phyloP scores from a whole-genome alignment of 1,140 invertebrate species.

The Heliconius eleuchia region DNA sequence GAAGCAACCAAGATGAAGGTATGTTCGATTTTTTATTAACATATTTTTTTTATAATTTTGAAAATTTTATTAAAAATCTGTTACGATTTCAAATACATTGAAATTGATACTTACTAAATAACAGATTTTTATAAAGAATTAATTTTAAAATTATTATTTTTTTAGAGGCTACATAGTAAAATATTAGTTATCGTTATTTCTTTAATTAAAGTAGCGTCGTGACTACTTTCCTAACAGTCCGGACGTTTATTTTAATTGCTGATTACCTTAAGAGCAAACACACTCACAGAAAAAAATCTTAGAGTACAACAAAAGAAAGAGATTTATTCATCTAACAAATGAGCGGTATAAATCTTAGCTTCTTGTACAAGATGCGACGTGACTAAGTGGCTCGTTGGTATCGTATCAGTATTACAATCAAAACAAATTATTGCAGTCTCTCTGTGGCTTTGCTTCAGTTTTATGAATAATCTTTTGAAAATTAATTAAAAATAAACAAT shows the following conservation, averaged over 20 bases:
- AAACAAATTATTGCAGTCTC: constrained; percentile 30
- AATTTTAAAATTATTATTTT: neutral
- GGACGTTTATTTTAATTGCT: neutral
- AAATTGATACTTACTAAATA: neutral
- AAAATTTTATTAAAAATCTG: neutral
- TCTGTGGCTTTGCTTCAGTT: constrained; percentile 21
- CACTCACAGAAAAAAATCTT: neutral
- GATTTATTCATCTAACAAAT: constrained; percentile 9
- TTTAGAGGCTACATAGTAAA: neutral
- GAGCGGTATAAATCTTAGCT: constrained; percentile 3
- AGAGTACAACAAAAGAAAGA: neutral
- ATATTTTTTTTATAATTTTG: constrained; percentile 18
- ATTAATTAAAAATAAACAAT: neutral
- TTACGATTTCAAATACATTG: neutral
- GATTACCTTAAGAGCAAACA: neutral
- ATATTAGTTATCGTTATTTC: neutral
- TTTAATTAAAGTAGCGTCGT: neutral
- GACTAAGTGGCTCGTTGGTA: constrained; percentile 11
- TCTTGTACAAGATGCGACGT: constrained; percentile 3
- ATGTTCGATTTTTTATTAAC: constrained; percentile 49
- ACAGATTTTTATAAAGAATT: too few species aligned
- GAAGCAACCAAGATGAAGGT: constrained; percentile 95
- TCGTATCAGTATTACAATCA: constrained; percentile 17
- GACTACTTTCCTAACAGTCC: neutral
- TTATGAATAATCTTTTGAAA: neutral